phyloP scores from a whole-genome alignment of 2,113 vertebrate genomes.

The Etia nguti region DNA sequence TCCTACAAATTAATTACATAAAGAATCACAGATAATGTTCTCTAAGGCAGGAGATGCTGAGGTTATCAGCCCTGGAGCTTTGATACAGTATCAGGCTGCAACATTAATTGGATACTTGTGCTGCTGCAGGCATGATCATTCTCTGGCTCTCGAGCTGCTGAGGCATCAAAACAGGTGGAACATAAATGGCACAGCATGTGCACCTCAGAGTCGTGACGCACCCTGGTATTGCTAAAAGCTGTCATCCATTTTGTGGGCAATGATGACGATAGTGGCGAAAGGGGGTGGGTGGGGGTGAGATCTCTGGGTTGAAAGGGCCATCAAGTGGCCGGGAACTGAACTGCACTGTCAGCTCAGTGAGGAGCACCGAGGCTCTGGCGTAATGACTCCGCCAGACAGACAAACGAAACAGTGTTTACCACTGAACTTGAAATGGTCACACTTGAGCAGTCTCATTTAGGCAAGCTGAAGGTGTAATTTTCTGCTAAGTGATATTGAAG shows the following conservation, averaged over 20 bases:
- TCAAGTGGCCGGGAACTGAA: slow-evolving; percentile 59
- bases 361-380: background rate
- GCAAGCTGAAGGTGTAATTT: slow-evolving; percentile 4
- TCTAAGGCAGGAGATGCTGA: background rate
- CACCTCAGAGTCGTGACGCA: slow-evolving; percentile 73
- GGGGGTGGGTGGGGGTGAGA: slow-evolving; percentile 7
- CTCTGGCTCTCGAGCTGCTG: slow-evolving; percentile 58
- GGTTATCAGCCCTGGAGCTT: slow-evolving; percentile 15
- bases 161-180: slow-evolving; percentile 73
- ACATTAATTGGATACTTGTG: slow-evolving; percentile 15
- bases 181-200: slow-evolving; percentile 70
- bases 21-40: slow-evolving; percentile 14
- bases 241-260: slow-evolving; percentile 79
- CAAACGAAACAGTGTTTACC: slow-evolving; percentile 24
- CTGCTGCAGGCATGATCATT: slow-evolving; percentile 18
- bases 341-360: background rate
- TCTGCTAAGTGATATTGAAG: background rate
- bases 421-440: slow-evolving; percentile 20
- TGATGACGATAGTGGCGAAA: slow-evolving; percentile 59
- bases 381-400: slow-evolving; percentile 18
- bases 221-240: slow-evolving; percentile 73
- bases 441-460: slow-evolving; percentile 33
- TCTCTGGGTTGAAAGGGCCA: slow-evolving; percentile 66
- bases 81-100: slow-evolving; percentile 19
- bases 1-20: slow-evolving; percentile 7